Evolutionary conservation across 2,797 vertebrate species (phyloP), one percentile per base, ranked within the genome.

Genomic region (Sebastes paucispinis): DNA sequence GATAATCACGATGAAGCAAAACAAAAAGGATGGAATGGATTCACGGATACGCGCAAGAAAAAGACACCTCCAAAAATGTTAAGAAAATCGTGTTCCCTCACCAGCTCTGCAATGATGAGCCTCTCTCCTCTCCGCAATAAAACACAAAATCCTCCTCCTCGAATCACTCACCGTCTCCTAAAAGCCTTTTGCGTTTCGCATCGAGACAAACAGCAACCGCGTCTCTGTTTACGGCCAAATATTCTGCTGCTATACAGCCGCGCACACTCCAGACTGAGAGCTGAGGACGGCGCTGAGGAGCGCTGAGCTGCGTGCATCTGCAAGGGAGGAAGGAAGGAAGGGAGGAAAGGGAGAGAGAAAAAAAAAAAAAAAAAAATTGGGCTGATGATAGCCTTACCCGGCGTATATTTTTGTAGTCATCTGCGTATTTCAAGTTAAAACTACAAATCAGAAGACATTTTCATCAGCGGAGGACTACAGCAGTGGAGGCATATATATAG

Each of bases 381-480:
- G 80, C 82, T 92, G 87, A 90, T 89, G 89, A 93, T 86, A 66
- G 14, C 64, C 64, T 66, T 66, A 89, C 87, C 88, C 81, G 73
- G 80, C 91, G 87, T 91, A 81, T 91, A 87, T 93, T 91, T 92
- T 90, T 92, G 90, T 90, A 88, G 89, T 89, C 92, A 90, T 94
- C 85, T 91, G 90, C 91, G 90, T 92, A 92, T 92, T 91, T 90
- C 87, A 87, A 92, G 84, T 91, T 90, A 91, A 92, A 92, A 94
- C 92, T 94, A 93, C 92, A 94, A 94, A 89, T 92, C 90, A 91
- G 91, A 86, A 78, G 93, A 91, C 90, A 90, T 94, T 93, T 93
- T 88, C 83, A 89, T 92, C 75, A 82, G 67, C 73, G 58, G 58
- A 52, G 78, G 84, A 85, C 83, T 82, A 58, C 60, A 76, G 74